A percentile compares a stretch with the other conserved stretches of the same genome.
These are phyloP conservation scores for Aricia agestis DNA, from an alignment of 1,140 invertebrate genomes.

Conservation along the genomic window DNA sequence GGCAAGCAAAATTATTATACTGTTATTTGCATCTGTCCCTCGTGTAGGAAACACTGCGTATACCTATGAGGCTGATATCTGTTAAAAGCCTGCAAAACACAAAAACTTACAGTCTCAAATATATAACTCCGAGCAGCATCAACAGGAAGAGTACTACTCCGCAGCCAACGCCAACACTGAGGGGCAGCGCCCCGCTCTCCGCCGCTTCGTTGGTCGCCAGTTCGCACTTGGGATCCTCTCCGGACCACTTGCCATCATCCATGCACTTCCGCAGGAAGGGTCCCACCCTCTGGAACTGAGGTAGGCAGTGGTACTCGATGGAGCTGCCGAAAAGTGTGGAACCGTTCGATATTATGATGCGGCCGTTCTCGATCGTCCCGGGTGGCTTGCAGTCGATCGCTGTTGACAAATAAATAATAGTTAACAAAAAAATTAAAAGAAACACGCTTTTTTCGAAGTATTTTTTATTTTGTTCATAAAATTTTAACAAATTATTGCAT, in stretches of 20 bases:
- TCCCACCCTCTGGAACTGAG: conserved; percentile 87
- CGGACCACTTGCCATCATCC: conserved; percentile 89
- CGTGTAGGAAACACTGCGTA: too few relatives aligned
- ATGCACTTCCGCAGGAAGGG: conserved; percentile 89
- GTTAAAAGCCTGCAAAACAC: neutral
- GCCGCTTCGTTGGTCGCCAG: conserved; percentile 79
- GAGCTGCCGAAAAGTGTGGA: conserved; percentile 87
- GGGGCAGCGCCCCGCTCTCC: conserved; percentile 82
- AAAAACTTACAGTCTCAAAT: conserved; percentile 83
- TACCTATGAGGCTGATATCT: too few relatives aligned
- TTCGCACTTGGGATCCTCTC: conserved; percentile 87
- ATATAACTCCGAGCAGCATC: conserved; percentile 85
- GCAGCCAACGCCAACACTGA: conserved; percentile 87
- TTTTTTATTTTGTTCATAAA: too few relatives aligned
- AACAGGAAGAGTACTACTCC: conserved; percentile 86
- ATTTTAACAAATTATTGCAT: too few relatives aligned
- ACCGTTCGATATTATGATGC: conserved; percentile 90
- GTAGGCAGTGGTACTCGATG: conserved; percentile 92
- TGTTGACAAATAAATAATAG: conserved; percentile 55
- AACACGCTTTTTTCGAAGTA: too few relatives aligned
- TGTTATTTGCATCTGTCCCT: too few relatives aligned
- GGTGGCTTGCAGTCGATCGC: conserved; percentile 90
- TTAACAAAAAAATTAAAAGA: too few relatives aligned
- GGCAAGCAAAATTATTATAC: too few relatives aligned
- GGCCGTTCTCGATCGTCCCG: conserved; percentile 86